These are phyloP conservation scores for Glyptemys insculpta DNA, from an alignment of 2,797 vertebrate species.

Conservation along the genomic window DNA sequence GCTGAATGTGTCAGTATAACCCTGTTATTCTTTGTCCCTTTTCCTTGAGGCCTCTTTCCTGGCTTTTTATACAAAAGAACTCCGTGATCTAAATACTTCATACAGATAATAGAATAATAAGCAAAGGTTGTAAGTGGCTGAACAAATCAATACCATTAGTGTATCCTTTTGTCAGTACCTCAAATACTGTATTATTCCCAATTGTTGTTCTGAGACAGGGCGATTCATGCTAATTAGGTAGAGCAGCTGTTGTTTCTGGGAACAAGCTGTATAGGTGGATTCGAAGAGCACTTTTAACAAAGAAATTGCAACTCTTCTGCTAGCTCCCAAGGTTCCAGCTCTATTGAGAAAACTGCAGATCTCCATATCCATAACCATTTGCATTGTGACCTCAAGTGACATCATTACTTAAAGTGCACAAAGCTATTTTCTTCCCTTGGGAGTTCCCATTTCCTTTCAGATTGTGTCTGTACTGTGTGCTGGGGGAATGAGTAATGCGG, in stretches of 20 bases:
- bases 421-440: conserved; percentile 8
- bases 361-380: conserved; percentile 39
- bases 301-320: conserved; percentile 2
- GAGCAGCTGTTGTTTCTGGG: conserved; percentile 70
- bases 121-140: neutral
- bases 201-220: conserved; percentile 37
- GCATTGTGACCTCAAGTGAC: conserved; percentile 19
- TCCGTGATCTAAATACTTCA: neutral
- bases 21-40: neutral
- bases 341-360: conserved; percentile 39
- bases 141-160: conserved; percentile 64
- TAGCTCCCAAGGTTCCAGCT: conserved; percentile 24
- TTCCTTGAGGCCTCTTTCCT: neutral
- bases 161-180: conserved; percentile 49
- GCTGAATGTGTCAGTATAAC: neutral
- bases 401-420: conserved; percentile 62
- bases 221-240: conserved; percentile 66
- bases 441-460: conserved; percentile 49
- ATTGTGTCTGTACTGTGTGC: neutral
- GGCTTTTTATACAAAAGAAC: neutral
- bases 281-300: conserved; percentile 33
- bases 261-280: conserved; percentile 42
- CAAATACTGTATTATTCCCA: conserved; percentile 50
- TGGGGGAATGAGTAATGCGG: neutral
- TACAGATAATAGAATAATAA: conserved; percentile 11